A percentile compares a stretch with the other conserved stretches of the same genome.
Evolutionary conservation across 2,113 vertebrate genomes (phyloP).

Genomic region (Hippocampus abdominalis): DNA sequence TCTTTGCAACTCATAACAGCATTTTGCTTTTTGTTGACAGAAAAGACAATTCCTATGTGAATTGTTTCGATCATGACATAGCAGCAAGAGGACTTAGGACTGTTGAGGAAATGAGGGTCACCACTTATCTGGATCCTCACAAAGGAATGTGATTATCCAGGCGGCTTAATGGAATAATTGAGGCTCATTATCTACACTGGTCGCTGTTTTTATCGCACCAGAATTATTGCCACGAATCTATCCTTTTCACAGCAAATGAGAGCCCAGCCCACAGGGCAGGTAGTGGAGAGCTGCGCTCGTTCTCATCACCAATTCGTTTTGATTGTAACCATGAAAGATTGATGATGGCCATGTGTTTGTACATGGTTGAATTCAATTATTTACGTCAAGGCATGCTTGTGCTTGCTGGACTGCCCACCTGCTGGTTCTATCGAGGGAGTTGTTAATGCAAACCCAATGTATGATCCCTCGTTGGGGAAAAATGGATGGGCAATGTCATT

Average conservation of each 20-base stretch:
- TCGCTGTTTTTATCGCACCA: conserved; percentile 26
- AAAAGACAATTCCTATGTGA: conserved; percentile 1
- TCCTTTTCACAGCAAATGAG: conserved; percentile 20
- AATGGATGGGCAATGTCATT: conserved; percentile 2
- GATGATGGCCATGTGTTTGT: conserved; percentile 53
- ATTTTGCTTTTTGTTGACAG: background rate
- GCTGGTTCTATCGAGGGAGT: conserved; percentile 15
- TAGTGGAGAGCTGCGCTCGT: conserved; percentile 21
- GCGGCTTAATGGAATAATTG: conserved; percentile 48
- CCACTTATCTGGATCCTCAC: conserved; percentile 56
- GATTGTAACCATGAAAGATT: conserved; percentile 58
- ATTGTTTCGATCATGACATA: conserved; percentile 14
- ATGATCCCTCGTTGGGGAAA: background rate
- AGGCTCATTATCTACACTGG: conserved; percentile 24
- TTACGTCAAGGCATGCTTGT: conserved; percentile 27
- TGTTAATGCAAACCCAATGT: conserved; percentile 18
- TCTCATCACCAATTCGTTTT: conserved; percentile 54
- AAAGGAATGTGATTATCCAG: conserved; percentile 44
- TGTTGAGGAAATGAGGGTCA: conserved; percentile 44
- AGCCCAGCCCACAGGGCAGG: conserved; percentile 31
- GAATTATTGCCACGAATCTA: conserved; percentile 46
- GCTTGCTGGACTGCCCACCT: conserved; percentile 23
- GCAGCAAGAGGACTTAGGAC: conserved; percentile 18
- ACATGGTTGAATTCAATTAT: conserved; percentile 53
- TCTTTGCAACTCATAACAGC: background rate